Evolutionary conservation across 2,888 invertebrate species (phyloP), one percentile per base, ranked within the genome.

Genomic region (Hypselothyrea guttata): DNA sequence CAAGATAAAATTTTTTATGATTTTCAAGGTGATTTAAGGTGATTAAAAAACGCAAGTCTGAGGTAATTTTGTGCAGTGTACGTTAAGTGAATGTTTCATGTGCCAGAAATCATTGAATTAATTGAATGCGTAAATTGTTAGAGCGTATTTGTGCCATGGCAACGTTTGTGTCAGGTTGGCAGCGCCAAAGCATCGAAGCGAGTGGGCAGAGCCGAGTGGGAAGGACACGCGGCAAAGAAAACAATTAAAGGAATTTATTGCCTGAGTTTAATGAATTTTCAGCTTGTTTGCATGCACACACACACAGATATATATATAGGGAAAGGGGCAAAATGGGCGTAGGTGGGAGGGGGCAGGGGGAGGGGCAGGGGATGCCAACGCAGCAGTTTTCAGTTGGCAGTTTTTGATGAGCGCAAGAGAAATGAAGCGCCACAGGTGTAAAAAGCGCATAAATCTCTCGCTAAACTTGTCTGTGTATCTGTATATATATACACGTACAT

Each of bases 231-330:
- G 5, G 22, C 22, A 4, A 22, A 41, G 65, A 81, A 79, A 81
- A 81, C 77, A 77, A 84, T 81, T 84, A 77, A 77, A 84, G 64
- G 57, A 81, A 81, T 84, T 84, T 81, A 84, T 84, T 69, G 70
- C 75, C 57, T 9, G 57, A 69, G 68, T 71, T 81, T 77, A 84
- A 84, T 81, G 84, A 81, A 84, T 84, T 84, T 77, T 77, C 70
- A 84, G 77, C 74, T 76, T 75, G 69, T 73, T 81, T 71, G 68
- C 69, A 61, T 66, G 57, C 62, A 58, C 51, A 57, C 46, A 53
- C 49, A 56, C 54, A 41, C 30, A 31, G 40, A 44, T 47, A 44
- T 16, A 34, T 27, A 28, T 37, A 34, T 18, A 30, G 16, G 45
- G 7, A 13, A 11, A 11, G 5, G 9, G 27, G 13, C n/a, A n/a